Conservation (phyloP, 2,113 vertebrate species). For the Festucalex cinctus region DNA sequence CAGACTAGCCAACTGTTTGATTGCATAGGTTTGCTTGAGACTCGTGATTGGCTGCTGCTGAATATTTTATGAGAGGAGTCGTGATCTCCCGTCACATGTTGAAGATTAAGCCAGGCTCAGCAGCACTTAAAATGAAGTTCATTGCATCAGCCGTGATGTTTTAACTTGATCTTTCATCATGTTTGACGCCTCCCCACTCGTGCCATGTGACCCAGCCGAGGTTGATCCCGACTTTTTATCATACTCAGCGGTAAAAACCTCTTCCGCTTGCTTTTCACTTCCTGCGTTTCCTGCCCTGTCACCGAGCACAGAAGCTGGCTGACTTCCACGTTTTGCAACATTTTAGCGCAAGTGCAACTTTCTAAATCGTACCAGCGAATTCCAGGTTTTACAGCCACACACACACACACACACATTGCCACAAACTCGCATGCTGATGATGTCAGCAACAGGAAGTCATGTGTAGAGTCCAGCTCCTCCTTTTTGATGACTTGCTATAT, state of each 20-base stretch:
- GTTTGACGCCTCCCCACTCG: background rate
- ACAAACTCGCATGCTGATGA: background rate
- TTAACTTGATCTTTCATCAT: background rate
- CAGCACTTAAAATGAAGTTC: background rate
- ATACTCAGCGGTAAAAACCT: slow-evolving; percentile 39
- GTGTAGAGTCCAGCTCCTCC: background rate
- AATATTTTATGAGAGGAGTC: slow-evolving; percentile 35
- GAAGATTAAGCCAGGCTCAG: slow-evolving; percentile 49
- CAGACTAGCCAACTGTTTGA: background rate
- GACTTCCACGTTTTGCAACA: slow-evolving; percentile 38
- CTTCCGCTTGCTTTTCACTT: slow-evolving; percentile 39
- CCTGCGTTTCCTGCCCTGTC: slow-evolving; percentile 62
- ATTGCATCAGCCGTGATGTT: slow-evolving; percentile 4
- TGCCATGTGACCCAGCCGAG: background rate
- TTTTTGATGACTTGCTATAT: background rate
- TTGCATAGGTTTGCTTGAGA: background rate
- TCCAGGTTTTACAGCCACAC: background rate
- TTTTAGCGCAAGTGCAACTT: slow-evolving; percentile 10
- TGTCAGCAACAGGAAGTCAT: background rate
- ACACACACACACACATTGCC: background rate
- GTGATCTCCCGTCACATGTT: slow-evolving; percentile 58
- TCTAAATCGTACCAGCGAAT: background rate
- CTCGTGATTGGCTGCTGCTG: slow-evolving; percentile 2
- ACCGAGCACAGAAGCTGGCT: slow-evolving; percentile 54
- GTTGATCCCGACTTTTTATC: background rate